These are phyloP conservation scores for Xenopus borealis DNA, from an alignment of 2,113 vertebrate species.

Conservation along the genomic window DNA sequence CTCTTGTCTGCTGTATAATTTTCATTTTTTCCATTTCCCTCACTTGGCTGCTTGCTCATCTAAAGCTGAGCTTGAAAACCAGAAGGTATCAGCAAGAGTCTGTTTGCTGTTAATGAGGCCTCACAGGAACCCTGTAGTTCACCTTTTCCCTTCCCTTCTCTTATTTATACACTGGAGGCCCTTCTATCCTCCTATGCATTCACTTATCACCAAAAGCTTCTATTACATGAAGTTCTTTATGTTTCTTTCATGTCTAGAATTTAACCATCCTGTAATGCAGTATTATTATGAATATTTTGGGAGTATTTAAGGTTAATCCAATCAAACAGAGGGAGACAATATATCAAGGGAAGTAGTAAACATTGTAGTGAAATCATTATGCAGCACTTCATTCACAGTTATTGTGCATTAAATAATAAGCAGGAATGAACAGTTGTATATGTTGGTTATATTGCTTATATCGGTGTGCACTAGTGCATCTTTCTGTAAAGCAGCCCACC, in stretches of 20 bases:
- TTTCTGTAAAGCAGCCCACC: too few relatives aligned
- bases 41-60: constrained; percentile 39
- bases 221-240: constrained; percentile 21
- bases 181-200: constrained; percentile 30
- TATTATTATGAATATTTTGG: neutral
- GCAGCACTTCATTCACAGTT: too few relatives aligned
- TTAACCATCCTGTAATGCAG: constrained; percentile 8
- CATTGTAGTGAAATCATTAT: too few relatives aligned
- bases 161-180: constrained; percentile 36
- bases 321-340: too few relatives aligned
- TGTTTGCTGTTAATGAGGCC: constrained; percentile 66
- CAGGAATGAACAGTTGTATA: too few relatives aligned
- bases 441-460: too few relatives aligned
- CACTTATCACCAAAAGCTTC: constrained; percentile 28
- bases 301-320: too few relatives aligned
- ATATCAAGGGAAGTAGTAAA: too few relatives aligned
- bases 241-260: constrained; percentile 9
- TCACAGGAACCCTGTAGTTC: constrained; percentile 54
- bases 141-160: constrained; percentile 33
- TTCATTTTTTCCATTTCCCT: constrained; percentile 17
- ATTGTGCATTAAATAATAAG: too few relatives aligned
- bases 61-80: constrained; percentile 47
- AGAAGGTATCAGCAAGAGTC: constrained; percentile 60
- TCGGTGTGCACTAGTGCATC: too few relatives aligned
- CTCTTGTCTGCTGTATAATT: constrained; percentile 25